Conservation (phyloP, 2,888 invertebrate species). For the Oconnorella tubifera region DNA sequence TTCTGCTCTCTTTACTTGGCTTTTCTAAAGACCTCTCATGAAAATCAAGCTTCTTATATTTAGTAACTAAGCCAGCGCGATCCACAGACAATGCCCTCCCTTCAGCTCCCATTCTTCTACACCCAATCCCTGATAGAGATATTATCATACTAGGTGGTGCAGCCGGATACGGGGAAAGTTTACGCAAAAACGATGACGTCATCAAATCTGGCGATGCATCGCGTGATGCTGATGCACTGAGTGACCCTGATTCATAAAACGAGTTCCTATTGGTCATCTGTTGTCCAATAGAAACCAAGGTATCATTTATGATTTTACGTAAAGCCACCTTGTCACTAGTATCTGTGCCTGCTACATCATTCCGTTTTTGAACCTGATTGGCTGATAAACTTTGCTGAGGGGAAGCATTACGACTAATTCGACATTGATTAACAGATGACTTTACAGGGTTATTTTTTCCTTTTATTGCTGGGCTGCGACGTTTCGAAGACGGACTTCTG, state of each 20-base stretch:
- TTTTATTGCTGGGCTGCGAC: not conserved
- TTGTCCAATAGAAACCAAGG: too few relatives aligned
- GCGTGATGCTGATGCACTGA: constrained; percentile 39
- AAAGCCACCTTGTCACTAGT: too few relatives aligned
- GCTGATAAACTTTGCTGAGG: not conserved
- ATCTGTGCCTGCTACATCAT: not conserved
- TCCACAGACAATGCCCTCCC: constrained; percentile 22
- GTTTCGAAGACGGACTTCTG: not conserved
- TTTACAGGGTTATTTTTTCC: not conserved
- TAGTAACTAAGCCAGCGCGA: constrained; percentile 4
- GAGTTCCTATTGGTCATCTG: constrained; percentile 6
- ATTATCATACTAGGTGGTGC: constrained; percentile 47
- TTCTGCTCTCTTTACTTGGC: too few relatives aligned
- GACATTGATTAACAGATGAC: too few relatives aligned
- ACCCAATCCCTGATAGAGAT: constrained; percentile 33
- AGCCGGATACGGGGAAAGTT: constrained; percentile 38
- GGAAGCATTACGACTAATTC: too few relatives aligned
- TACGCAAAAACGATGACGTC: constrained; percentile 21
- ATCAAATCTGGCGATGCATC: constrained; percentile 34
- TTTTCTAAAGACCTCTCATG: too few relatives aligned
- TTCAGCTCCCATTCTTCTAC: not conserved
- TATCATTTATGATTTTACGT: too few relatives aligned
- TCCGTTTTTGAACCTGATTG: not conserved
- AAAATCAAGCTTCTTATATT: not conserved
- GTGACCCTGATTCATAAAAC: constrained; percentile 37